Evolutionary conservation across 2,113 vertebrate genomes (phyloP), one percentile per base, ranked within the genome.

Genomic region (Platycercus adscitus): DNA sequence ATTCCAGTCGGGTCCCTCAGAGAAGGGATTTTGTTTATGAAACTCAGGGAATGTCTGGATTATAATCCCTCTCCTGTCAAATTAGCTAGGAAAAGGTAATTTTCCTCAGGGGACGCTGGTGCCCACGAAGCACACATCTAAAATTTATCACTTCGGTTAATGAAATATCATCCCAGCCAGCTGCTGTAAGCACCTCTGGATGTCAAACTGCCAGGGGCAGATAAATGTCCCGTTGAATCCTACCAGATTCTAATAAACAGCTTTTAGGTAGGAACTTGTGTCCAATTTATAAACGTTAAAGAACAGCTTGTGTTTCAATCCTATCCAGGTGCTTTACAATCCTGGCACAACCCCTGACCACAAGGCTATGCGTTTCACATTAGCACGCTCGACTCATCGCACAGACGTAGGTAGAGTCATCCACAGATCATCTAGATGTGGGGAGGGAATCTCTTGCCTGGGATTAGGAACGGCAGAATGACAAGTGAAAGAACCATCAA

Each of bases 311-410:
- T 70, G 91, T 93, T 92, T 94, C 93, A 92, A 71, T 91, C 73
- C 71, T 81, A 86, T 95, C 91, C 94, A 94, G 91, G 92, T 92
- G 93, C 92, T 95, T 91, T 86, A 89, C 88, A 94, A 61, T 53
- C 88, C 94, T 96, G 95, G 96, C 96, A 96, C 88, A 86, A 82
- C 39, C 86, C 77, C 93, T 88, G 86, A 90, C 95, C 93, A 79
- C 95, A 93, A 15, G 49, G 44, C 90, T 64, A 52, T 56, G 72
- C 6, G 0, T 79, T 94, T 93, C 86, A n/a, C 88, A 65, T 79
- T 31, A 78, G 81, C 14, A 19, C 1, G 6, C 33, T 50, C 63
- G 1, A 53, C 69, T 86, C 91, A 84, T 89, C 91, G 69, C 80
- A 25, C 91, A 78, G 58, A 72, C 13, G 13, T 2, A 70, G 85